Evolutionary conservation across 2,113 vertebrate genomes (phyloP).

Genomic region (Paramormyrops kingsleyae): DNA sequence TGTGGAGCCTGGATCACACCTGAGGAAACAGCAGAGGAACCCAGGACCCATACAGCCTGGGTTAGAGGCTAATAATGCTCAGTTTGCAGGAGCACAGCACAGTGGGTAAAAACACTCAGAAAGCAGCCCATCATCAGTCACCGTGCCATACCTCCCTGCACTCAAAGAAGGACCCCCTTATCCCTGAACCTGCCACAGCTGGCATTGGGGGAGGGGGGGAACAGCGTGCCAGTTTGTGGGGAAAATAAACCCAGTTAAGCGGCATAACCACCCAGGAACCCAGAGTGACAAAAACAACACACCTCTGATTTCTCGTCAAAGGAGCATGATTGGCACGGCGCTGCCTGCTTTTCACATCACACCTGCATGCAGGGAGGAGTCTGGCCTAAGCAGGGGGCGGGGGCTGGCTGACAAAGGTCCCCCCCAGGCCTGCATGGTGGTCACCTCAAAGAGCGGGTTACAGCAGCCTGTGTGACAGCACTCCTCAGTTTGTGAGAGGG

Average conservation of each 20-base stretch:
- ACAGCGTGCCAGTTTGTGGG: background rate
- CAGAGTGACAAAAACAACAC: background rate
- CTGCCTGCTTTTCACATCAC: background rate
- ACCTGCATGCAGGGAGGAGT: background rate
- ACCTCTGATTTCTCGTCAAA: background rate
- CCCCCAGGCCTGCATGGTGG: background rate
- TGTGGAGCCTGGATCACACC: slow-evolving; percentile 6
- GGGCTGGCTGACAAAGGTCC: background rate
- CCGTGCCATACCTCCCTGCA: background rate
- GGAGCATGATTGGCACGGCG: background rate
- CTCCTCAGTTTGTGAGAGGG: background rate
- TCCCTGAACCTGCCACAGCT: background rate
- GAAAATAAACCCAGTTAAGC: background rate
- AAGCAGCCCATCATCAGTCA: background rate
- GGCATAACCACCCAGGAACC: background rate
- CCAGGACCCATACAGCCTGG: background rate
- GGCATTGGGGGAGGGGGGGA: background rate
- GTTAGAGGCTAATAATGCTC: background rate
- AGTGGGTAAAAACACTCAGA: background rate
- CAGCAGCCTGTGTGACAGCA: background rate
- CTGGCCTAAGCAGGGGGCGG: background rate
- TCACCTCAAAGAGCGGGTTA: background rate
- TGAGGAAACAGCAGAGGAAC: background rate
- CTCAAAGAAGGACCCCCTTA: background rate
- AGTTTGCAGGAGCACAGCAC: background rate